These are phyloP conservation scores for Myripristis jacobus DNA, from an alignment of 2,797 vertebrate genomes.

Conservation along the genomic window DNA sequence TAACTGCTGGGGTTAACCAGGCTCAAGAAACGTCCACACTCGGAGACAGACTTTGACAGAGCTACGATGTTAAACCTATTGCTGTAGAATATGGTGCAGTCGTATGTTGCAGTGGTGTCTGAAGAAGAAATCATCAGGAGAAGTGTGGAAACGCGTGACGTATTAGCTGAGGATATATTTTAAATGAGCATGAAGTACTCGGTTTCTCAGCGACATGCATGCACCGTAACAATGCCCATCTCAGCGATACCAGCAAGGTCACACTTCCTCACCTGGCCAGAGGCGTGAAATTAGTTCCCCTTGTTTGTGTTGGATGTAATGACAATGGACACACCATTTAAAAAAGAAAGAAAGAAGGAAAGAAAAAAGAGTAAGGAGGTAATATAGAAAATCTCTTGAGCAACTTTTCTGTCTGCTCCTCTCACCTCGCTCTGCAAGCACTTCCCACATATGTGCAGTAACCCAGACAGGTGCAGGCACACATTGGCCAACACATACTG, in stretches of 20 bases:
- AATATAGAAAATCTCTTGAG: constrained; percentile 50
- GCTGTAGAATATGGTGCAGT: constrained; percentile 45
- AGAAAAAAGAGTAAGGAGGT: constrained; percentile 38
- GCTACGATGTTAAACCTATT: constrained; percentile 36
- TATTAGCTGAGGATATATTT: constrained; percentile 46
- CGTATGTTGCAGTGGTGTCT: constrained; percentile 33
- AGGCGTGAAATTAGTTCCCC: constrained; percentile 51
- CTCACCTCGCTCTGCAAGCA: constrained; percentile 46
- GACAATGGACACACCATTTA: constrained; percentile 47
- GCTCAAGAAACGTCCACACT: constrained; percentile 41
- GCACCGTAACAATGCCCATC: constrained; percentile 15
- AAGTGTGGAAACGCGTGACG: constrained; percentile 17
- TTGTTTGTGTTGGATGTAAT: constrained; percentile 63
- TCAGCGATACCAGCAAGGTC: constrained; percentile 45
- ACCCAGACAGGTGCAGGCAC: constrained; percentile 62
- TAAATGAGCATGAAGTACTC: constrained; percentile 28
- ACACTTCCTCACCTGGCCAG: constrained; percentile 54
- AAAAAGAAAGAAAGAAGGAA: constrained; percentile 12
- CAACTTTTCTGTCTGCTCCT: constrained; percentile 31
- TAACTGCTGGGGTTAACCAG: constrained; percentile 51
- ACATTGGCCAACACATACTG: constrained; percentile 56
- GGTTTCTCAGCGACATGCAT: not conserved
- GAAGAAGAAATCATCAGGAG: constrained; percentile 21
- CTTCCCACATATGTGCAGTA: constrained; percentile 65
- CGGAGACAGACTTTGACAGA: constrained; percentile 37